Conservation (phyloP, 1,140 invertebrate species). For the Procambarus virginalis region DNA sequence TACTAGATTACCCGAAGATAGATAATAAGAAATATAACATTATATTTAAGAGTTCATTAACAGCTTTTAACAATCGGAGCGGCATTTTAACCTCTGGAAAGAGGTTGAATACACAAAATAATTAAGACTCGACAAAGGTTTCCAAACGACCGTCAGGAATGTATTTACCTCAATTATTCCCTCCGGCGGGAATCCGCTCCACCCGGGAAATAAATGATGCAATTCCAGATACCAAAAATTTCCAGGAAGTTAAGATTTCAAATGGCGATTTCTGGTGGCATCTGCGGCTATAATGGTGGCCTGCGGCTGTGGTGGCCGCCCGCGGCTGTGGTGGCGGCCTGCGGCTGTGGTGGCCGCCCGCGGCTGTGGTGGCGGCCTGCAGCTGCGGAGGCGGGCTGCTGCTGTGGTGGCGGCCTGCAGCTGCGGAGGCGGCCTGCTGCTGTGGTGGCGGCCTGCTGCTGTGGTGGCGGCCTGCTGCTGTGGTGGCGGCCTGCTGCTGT, state of each 20-base stretch:
- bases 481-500: too few species aligned
- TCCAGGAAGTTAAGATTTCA: conserved; percentile 9
- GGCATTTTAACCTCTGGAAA: background rate
- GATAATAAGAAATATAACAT: too few species aligned
- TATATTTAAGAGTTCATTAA: too few species aligned
- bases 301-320: background rate
- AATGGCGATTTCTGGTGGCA: background rate
- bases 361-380: background rate
- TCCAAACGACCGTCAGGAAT: background rate
- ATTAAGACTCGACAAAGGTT: background rate
- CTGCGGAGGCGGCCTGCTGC: background rate
- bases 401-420: background rate
- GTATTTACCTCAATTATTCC: conserved; percentile 7
- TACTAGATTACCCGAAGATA: too few species aligned
- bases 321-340: background rate
- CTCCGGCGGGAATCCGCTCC: background rate
- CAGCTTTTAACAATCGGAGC: background rate
- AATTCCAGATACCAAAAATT: conserved; percentile 6
- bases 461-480: too few species aligned
- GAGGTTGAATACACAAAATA: background rate
- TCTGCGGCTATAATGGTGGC: background rate
- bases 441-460: background rate
- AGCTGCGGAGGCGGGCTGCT: background rate
- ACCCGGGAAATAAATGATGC: background rate
- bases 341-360: too few species aligned